phyloP scores from a whole-genome alignment of 1,140 invertebrate species.

The Aphelenchoides avenae region DNA sequence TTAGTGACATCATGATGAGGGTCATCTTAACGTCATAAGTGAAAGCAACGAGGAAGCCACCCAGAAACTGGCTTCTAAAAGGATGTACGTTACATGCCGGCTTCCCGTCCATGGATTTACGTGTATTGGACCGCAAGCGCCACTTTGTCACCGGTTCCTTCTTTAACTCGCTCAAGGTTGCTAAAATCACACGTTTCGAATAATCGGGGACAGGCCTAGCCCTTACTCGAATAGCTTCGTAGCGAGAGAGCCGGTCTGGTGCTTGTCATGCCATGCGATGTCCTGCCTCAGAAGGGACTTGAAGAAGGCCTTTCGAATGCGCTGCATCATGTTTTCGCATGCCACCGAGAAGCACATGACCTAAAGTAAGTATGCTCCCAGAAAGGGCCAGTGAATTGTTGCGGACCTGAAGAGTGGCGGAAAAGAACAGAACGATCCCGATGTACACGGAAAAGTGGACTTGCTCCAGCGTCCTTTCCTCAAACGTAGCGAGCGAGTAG shows the following conservation, averaged over 20 bases:
- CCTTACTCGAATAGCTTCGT: conserved; percentile 81
- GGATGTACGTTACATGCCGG: too few species aligned
- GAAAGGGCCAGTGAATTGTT: not conserved
- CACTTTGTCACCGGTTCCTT: conserved; percentile 82
- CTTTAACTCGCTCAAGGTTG: conserved; percentile 78
- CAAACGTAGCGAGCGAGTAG: conserved; percentile 36
- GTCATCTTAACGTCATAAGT: conserved; percentile 50
- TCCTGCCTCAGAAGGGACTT: conserved; percentile 77
- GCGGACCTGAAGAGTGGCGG: conserved; percentile 47
- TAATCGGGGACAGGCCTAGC: not conserved
- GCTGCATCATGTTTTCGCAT: conserved; percentile 67
- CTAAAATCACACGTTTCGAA: conserved; percentile 63
- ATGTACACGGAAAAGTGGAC: conserved; percentile 24
- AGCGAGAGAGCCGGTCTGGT: conserved; percentile 79
- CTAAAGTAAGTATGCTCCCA: conserved; percentile 31
- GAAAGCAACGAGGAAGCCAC: conserved; percentile 48
- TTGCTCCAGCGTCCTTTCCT: conserved; percentile 9
- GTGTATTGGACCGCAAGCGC: conserved; percentile 69
- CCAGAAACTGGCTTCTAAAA: conserved; percentile 46
- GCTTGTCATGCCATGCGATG: conserved; percentile 81
- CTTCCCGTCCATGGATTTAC: too few species aligned
- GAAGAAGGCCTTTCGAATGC: conserved; percentile 71
- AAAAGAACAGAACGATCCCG: conserved; percentile 24
- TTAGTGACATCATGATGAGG: conserved; percentile 38
- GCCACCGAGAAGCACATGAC: conserved; percentile 59